A percentile compares a stretch with the other conserved stretches of the same genome.
Conservation (phyloP, 2,113 vertebrate genomes). For the Dromiciops gliroides region DNA sequence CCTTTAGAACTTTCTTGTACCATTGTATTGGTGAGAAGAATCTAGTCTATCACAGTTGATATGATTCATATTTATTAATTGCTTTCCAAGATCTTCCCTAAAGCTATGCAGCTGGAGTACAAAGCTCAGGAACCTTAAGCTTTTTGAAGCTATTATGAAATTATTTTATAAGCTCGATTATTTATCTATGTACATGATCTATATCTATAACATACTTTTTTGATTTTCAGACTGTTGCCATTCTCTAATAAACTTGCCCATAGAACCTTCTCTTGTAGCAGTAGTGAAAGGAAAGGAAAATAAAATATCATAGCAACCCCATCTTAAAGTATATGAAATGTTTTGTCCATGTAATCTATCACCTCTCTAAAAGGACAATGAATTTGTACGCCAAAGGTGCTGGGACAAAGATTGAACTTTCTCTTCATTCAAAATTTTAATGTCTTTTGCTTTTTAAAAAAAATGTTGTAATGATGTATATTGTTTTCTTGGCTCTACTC, state of each 20-base stretch:
- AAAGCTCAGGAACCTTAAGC: constrained; percentile 25
- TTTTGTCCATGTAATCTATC: neutral
- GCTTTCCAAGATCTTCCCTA: constrained; percentile 51
- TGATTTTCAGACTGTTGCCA: neutral
- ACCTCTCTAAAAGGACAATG: neutral
- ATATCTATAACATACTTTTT: neutral
- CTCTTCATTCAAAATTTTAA: no score
- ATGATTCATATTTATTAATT: no score
- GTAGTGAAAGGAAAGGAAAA: neutral
- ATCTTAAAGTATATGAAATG: neutral
- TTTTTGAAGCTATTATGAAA: constrained; percentile 53
- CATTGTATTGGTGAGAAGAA: no score
- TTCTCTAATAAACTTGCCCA: neutral
- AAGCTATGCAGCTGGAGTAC: constrained; percentile 42
- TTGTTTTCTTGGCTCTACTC: no score
- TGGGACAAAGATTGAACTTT: no score
- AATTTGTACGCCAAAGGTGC: neutral
- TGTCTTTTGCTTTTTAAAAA: no score
- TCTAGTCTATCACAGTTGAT: no score
- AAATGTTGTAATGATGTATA: no score
- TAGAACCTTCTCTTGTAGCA: neutral
- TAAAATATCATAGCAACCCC: neutral
- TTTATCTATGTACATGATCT: constrained; percentile 8
- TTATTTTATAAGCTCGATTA: constrained; percentile 56
- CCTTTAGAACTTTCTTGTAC: no score